Evolutionary conservation across 2,888 invertebrate genomes (phyloP), one percentile per base, ranked within the genome.

Genomic region (Vesta saturnalis): DNA sequence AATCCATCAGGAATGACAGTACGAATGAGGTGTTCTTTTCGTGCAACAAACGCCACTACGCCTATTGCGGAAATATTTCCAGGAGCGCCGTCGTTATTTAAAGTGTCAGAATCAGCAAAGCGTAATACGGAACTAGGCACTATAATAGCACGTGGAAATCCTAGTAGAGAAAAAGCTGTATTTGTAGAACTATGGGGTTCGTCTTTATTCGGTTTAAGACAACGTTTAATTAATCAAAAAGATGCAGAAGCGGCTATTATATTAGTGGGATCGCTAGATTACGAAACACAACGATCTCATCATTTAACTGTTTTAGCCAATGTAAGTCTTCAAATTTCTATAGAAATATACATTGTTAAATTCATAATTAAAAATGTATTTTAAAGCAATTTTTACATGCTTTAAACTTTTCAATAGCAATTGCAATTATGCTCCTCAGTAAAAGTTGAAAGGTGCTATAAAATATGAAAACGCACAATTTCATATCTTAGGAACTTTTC

Each of bases 281-380:
- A 95, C 80, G 96, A 96, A 82, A 92, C 90, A 60, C 93, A 93
- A 83, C 94, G 94, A 60, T 93, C 95, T 88, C 94, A 95, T 84
- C 93, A 93, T 77, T 85, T 96, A 73, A 93, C 92, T n/a, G 88
- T 96, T 76, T 89, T 94, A 73, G 95, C 95, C 15, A 92, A 94
- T 87, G 96, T 96, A 89, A 89, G 92, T 86, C 12, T 14, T 49
- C 10, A 10, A 1, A 15, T 1, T 3, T 2, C 1, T 49, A 1
- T 55, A 16, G 21, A 55, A 55, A 55, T 1, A 22, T 1, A 23
- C n/a, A n/a, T n/a, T n/a, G n/a, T n/a, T n/a, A n/a, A n/a, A n/a
- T n/a, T n/a, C n/a, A n/a, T n/a, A n/a, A n/a, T n/a, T n/a, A n/a
- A n/a, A n/a, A n/a, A n/a, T n/a, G n/a, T n/a, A n/a, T n/a, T n/a